Percentiles rank a stretch among this genome's conserved stretches.
These are phyloP conservation scores for Leptothorax acervorum DNA, from an alignment of 2,888 invertebrate genomes.

Conservation along the genomic window DNA sequence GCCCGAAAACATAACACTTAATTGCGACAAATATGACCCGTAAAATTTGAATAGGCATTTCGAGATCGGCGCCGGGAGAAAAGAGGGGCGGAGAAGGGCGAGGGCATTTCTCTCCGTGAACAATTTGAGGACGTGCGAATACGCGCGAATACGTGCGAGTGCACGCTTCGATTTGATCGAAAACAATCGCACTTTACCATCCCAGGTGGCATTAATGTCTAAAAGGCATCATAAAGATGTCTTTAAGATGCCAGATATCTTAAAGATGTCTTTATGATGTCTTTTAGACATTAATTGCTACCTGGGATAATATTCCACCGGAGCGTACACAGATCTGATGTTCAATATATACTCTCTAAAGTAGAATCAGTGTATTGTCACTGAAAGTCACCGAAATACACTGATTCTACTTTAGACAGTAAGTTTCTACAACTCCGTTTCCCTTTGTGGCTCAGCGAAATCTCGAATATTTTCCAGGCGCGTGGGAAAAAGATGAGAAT, in stretches of 20 bases:
- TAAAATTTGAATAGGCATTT: conserved; percentile 84
- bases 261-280: too few relatives aligned
- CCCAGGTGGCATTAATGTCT: too few relatives aligned
- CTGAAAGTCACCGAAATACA: too few relatives aligned
- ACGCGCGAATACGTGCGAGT: background rate
- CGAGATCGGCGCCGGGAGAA: conserved; percentile 54
- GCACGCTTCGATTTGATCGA: background rate
- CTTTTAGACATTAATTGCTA: too few relatives aligned
- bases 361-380: too few relatives aligned
- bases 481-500: background rate
- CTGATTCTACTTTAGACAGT: too few relatives aligned
- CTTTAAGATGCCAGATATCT: too few relatives aligned
- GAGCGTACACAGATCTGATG: background rate
- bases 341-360: background rate
- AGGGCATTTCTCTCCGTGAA: conserved; percentile 6
- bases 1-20: conserved; percentile 82
- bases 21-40: conserved; percentile 84
- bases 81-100: background rate
- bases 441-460: background rate
- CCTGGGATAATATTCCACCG: background rate
- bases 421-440: background rate
- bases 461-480: background rate
- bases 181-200: background rate
- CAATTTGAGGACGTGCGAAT: background rate
- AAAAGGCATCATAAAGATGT: too few relatives aligned